Conservation (phyloP, 2,888 invertebrate genomes). For the Aphodius sticticus region DNA sequence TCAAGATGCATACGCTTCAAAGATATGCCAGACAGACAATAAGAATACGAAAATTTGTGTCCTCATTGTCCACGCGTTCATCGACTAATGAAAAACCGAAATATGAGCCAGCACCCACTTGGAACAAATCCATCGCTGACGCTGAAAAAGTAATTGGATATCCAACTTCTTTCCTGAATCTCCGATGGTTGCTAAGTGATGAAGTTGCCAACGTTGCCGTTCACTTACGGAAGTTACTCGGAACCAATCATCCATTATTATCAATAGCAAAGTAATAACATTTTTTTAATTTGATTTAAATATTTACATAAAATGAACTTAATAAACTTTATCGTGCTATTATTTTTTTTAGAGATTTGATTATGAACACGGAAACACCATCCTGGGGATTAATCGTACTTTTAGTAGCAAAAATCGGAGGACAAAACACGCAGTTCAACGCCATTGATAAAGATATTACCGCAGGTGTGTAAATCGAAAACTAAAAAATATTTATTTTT, state of each 20-base stretch:
- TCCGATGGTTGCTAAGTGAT: constrained; percentile 93
- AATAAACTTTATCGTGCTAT: not conserved
- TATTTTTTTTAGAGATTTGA: constrained; percentile 36
- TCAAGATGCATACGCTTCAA: constrained; percentile 15
- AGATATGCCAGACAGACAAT: not conserved
- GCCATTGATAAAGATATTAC: constrained; percentile 85
- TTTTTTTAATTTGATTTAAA: not conserved
- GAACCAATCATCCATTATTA: constrained; percentile 91
- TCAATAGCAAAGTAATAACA: constrained; percentile 87
- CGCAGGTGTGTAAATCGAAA: constrained; percentile 61
- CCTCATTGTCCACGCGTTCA: not conserved
- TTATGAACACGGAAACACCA: constrained; percentile 40
- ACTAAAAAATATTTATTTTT: not conserved
- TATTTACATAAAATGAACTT: not conserved
- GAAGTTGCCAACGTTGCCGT: constrained; percentile 94
- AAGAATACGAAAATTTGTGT: not conserved
- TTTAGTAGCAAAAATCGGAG: constrained; percentile 89
- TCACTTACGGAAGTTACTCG: constrained; percentile 89
- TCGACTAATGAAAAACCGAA: constrained; percentile 23
- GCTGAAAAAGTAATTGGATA: constrained; percentile 97
- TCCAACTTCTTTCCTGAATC: constrained; percentile 91
- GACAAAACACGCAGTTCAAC: constrained; percentile 76
- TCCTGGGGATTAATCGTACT: constrained; percentile 88
- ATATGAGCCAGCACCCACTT: constrained; percentile 58
- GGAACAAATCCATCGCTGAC: constrained; percentile 90